A percentile compares a stretch with the other conserved stretches of the same genome.
Conservation (phyloP, 2,888 invertebrate genomes). For the Stomorhina lunata region DNA sequence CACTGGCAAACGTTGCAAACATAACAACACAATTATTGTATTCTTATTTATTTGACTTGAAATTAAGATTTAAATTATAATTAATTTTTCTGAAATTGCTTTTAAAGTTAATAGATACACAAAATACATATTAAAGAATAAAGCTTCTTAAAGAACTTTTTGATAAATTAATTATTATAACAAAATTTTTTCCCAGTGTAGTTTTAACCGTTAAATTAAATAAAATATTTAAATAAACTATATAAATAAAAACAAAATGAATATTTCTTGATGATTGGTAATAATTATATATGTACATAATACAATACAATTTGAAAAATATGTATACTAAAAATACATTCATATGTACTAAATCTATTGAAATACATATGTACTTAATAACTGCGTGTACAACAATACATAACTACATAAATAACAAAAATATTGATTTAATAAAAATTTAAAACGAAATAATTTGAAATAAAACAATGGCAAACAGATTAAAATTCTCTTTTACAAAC, state of each 20-base stretch:
- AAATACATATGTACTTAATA: constrained; percentile 34
- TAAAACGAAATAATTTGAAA: constrained; percentile 45
- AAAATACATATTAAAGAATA: constrained; percentile 57
- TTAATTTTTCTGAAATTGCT: constrained; percentile 69
- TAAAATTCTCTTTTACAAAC: background rate
- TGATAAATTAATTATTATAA: constrained; percentile 63
- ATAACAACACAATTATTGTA: constrained; percentile 30
- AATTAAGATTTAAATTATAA: constrained; percentile 69
- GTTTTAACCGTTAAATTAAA: constrained; percentile 45
- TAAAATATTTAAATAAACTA: background rate
- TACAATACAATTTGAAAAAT: constrained; percentile 36
- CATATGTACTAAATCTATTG: constrained; percentile 35
- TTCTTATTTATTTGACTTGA: constrained; percentile 66
- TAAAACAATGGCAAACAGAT: constrained; percentile 11
- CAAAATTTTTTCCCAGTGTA: constrained; percentile 62
- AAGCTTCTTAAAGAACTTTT: constrained; percentile 65
- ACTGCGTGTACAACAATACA: constrained; percentile 29
- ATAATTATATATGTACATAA: no score
- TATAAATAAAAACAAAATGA: constrained; percentile 18
- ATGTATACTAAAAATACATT: constrained; percentile 40
- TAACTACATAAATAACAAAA: constrained; percentile 32
- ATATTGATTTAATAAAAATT: constrained; percentile 54
- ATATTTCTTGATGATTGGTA: constrained; percentile 24
- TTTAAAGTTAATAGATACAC: constrained; percentile 29
- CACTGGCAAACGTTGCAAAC: background rate